Percentiles rank a stretch among this genome's conserved stretches.
Conservation (phyloP, 1,140 invertebrate genomes). For the Drosophila lini region DNA sequence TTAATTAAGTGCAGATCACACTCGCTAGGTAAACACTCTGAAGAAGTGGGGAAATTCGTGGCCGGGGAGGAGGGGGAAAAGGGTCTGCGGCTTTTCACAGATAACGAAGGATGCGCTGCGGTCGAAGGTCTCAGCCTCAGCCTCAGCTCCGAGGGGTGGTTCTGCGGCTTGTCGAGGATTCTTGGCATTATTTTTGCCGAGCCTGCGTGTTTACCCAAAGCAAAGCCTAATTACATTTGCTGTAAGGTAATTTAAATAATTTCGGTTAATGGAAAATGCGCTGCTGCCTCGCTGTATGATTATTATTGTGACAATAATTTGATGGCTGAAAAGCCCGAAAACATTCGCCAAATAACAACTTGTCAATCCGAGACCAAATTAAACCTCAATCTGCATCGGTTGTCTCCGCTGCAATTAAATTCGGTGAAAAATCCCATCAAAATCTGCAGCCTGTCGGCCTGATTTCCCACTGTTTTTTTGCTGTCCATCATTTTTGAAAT, state of each 20-base stretch:
- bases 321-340: conserved; percentile 2
- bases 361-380: conserved; percentile 32
- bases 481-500: conserved; percentile 22
- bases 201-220: conserved; percentile 27
- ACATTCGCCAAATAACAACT: conserved; percentile 17
- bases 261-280: conserved; percentile 28
- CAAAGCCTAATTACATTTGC: conserved; percentile 40
- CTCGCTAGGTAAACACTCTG: conserved; percentile 43
- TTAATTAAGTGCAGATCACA: conserved; percentile 67
- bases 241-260: conserved; percentile 27
- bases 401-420: conserved; percentile 20
- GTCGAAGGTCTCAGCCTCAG: neutral
- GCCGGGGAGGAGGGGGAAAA: neutral
- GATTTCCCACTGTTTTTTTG: neutral
- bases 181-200: conserved; percentile 26
- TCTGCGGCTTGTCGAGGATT: conserved; percentile 37
- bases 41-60: conserved; percentile 4
- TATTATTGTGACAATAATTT: conserved; percentile 31
- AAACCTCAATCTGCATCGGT: conserved; percentile 9
- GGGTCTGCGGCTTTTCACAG: conserved; percentile 32
- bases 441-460: neutral
- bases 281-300: neutral
- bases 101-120: conserved; percentile 40
- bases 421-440: conserved; percentile 1
- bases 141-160: conserved; percentile 13